A percentile compares a stretch with the other conserved stretches of the same genome.
phyloP scores from a whole-genome alignment of 2,113 vertebrate genomes.

The Esox niger region DNA sequence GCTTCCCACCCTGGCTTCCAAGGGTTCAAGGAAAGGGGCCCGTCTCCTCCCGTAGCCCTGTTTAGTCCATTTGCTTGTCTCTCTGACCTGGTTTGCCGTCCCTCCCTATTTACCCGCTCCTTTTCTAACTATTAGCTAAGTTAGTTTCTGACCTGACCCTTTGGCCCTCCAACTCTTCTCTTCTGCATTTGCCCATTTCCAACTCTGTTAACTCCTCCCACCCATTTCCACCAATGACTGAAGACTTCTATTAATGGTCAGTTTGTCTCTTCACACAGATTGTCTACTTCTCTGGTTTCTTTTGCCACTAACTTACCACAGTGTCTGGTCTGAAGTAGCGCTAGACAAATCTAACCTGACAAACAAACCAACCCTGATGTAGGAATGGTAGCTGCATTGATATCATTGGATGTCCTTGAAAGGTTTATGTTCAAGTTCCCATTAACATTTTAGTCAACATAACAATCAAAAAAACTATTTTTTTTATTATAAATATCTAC shows the following conservation, averaged over 20 bases:
- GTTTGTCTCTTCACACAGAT: background rate
- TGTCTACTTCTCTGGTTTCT: background rate
- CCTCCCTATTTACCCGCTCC: background rate
- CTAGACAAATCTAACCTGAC: background rate
- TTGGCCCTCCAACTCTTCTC: background rate
- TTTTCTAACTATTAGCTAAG: background rate
- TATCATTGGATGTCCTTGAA: background rate
- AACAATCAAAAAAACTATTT: background rate
- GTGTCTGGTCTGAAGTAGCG: background rate
- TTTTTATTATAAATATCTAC: background rate
- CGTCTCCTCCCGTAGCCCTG: no score
- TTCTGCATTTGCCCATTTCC: background rate
- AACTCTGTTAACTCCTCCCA: background rate
- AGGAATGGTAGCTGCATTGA: background rate
- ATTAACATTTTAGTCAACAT: background rate
- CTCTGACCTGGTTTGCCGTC: background rate
- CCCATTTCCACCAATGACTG: background rate
- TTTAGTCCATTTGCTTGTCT: slow-evolving; percentile 13
- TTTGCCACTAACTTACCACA: slow-evolving; percentile 1
- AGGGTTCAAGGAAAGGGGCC: background rate
- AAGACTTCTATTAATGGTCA: background rate
- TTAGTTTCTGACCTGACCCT: background rate
- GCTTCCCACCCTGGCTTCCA: background rate
- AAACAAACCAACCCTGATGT: background rate
- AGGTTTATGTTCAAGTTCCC: background rate